Evolutionary conservation across 2,888 invertebrate genomes (phyloP), one percentile per base, ranked within the genome.

Genomic region (Macaria notata): DNA sequence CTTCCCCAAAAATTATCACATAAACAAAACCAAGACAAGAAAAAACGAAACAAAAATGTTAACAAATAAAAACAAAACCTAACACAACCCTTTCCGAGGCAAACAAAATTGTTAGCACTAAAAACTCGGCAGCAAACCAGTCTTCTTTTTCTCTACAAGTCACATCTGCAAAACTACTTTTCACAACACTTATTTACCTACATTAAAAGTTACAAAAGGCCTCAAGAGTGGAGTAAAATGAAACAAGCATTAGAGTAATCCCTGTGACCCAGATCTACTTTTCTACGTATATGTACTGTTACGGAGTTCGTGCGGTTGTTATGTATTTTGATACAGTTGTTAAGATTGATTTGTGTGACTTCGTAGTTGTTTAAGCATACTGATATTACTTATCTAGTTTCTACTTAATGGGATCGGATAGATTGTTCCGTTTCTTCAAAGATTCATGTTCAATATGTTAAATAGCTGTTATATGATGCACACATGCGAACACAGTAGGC

Each of bases 221-320:
- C 61, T 56, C 54, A 54, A 49, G 60, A 62, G 62, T 46, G 53
- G 65, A 63, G 62, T 65, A 67, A 70, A 66, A 68, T 66, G 65
- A 68, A 70, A 67, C 66, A 68, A 58, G 64, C 66, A 70, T 70
- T 70, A 66, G 65, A 65, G 64, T 66, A 67, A 70, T 68, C 63
- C 70, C 63, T 62, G 64, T 67, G 68, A 68, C 70, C 70, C 54
- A 65, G 65, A 66, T 70, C 62, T 60, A 62, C 57, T 59, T 65
- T 63, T 67, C 59, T 64, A 64, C 64, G 63, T 65, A 62, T 64
- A 64, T 64, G 57, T 66, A 64, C 62, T 61, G 62, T 42, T 48
- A 61, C 46, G 62, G 19, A 48, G 54, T 33, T 33, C 46, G 48
- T 47, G 43, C 41, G 30, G n/a, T 36, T 7, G 41, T 29, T 29